Evolutionary conservation across 1,140 invertebrate species (phyloP).

Genomic region (Tribolium madens): DNA sequence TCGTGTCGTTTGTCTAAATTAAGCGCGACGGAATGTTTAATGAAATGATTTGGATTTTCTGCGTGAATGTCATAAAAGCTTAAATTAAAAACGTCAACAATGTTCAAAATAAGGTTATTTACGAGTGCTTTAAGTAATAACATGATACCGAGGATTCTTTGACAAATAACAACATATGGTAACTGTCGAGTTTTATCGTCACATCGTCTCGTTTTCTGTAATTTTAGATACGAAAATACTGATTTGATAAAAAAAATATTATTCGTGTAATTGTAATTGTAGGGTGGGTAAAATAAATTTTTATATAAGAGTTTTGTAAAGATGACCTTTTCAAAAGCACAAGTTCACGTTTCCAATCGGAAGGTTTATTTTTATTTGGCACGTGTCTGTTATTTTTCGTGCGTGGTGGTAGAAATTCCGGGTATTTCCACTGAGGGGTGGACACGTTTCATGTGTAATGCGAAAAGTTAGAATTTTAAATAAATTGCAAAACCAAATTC

Average conservation of each 20-base stretch:
- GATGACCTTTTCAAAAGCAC: not conserved
- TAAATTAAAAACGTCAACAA: not conserved
- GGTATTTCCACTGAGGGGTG: not conserved
- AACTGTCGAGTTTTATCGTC: not conserved
- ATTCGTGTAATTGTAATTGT: not conserved
- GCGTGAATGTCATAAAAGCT: not conserved
- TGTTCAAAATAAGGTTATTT: constrained; percentile 26
- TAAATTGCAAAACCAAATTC: too few species aligned
- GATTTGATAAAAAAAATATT: not conserved
- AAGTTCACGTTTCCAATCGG: not conserved
- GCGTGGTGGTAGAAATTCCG: not conserved
- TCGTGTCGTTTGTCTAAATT: not conserved
- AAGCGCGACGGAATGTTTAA: not conserved
- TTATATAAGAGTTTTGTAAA: not conserved
- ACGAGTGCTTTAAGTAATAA: constrained; percentile 19
- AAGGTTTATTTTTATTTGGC: not conserved
- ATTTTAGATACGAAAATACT: not conserved
- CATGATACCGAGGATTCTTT: not conserved
- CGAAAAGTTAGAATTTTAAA: too few species aligned
- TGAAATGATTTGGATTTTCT: constrained; percentile 8
- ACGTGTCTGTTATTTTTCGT: not conserved
- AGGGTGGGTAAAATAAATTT: not conserved
- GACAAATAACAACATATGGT: constrained; percentile 31
- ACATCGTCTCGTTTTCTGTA: not conserved
- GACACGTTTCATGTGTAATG: not conserved